Percentiles rank a stretch among this genome's conserved stretches.
Evolutionary conservation across 2,113 vertebrate genomes (phyloP).

Genomic region (Mirounga angustirostris): DNA sequence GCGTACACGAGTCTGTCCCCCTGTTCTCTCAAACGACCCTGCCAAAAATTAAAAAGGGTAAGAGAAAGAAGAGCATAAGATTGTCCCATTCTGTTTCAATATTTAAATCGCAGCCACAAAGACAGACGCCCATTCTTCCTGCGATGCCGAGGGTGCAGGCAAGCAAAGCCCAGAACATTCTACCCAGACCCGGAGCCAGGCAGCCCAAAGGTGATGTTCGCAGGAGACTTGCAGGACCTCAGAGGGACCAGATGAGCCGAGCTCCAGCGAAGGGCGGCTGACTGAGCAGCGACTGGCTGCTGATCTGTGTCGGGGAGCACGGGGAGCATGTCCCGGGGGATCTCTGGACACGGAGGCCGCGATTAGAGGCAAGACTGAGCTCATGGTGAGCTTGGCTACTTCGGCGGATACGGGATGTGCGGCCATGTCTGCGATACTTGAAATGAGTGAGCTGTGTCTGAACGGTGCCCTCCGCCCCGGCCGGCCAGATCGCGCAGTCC

Average conservation of each 20-base stretch:
- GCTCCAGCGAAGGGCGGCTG: neutral
- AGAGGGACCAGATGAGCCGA: neutral
- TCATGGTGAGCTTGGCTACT: neutral
- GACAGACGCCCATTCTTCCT: neutral
- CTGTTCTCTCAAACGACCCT: neutral
- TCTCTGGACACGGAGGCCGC: neutral
- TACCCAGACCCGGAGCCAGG: neutral
- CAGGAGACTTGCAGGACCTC: neutral
- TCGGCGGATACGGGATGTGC: neutral
- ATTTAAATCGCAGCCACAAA: constrained; percentile 34
- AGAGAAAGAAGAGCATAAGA: neutral
- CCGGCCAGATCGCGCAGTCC: fast-evolving
- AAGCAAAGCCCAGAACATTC: neutral
- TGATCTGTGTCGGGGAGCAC: neutral
- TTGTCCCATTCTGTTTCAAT: neutral
- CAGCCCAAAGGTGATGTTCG: neutral
- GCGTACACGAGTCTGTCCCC: neutral
- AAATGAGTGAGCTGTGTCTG: neutral
- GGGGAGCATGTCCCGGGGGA: neutral
- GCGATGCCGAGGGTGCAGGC: neutral
- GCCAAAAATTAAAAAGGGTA: neutral
- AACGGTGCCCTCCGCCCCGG: neutral
- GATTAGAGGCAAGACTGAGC: neutral
- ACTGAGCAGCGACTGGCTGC: neutral
- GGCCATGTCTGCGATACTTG: neutral